Evolutionary conservation across 2,113 vertebrate genomes (phyloP).

Genomic region (Dinomys branickii): DNA sequence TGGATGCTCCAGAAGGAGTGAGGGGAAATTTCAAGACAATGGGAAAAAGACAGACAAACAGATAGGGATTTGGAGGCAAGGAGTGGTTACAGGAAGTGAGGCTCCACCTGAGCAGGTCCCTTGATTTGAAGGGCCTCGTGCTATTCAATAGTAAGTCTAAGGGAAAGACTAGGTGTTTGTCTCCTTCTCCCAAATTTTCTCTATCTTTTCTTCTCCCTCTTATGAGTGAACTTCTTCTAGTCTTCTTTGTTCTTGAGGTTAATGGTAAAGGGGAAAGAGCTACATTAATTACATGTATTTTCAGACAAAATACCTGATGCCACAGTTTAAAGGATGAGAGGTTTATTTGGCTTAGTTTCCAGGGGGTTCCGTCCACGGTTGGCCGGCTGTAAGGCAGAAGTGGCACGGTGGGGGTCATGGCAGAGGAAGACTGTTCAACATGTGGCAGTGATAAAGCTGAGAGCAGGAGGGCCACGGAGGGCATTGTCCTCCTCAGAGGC

Average conservation of each 20-base stretch:
- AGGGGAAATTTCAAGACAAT: neutral
- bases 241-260: neutral
- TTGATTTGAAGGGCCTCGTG: neutral
- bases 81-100: neutral
- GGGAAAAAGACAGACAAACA: too few species aligned
- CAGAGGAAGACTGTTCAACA: neutral
- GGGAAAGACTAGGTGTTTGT: neutral
- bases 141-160: neutral
- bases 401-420: neutral
- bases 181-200: neutral
- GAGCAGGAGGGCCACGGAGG: neutral
- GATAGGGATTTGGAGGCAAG: neutral
- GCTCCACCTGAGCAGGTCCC: neutral
- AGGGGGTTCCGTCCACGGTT: neutral
- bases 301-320: neutral
- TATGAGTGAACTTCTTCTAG: neutral
- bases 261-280: neutral
- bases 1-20: neutral
- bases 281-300: neutral
- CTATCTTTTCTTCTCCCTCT: neutral
- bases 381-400: neutral
- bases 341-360: neutral
- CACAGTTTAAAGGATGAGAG: neutral
- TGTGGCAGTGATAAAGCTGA: neutral
- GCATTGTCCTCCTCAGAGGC: neutral